Conservation (phyloP, 2,113 vertebrate species). For the Labeo catla region DNA sequence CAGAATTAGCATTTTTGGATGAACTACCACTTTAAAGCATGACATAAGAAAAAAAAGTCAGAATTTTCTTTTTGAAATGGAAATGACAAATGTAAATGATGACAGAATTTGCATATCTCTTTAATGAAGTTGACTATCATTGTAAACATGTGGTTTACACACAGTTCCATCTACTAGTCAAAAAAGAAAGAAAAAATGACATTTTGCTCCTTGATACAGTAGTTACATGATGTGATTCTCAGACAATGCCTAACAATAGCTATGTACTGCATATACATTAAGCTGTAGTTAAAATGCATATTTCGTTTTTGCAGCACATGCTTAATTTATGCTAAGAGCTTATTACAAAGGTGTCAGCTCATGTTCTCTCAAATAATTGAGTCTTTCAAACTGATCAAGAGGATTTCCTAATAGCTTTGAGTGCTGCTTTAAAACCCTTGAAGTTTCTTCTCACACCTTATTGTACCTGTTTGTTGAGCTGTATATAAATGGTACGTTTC, state of each 20-base stretch:
- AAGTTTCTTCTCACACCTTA: not conserved
- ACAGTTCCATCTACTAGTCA: not conserved
- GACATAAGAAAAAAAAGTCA: not conserved
- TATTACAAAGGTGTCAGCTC: not conserved
- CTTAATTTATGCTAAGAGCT: not conserved
- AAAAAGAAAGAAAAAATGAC: too few relatives aligned
- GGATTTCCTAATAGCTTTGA: slow-evolving; percentile 31
- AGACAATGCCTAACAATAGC: not conserved
- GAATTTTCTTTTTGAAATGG: too few relatives aligned
- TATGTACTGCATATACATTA: not conserved
- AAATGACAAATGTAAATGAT: not conserved
- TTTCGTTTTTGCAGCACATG: not conserved
- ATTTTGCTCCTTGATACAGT: not conserved
- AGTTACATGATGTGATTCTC: not conserved
- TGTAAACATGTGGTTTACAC: not conserved
- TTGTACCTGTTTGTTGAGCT: slow-evolving; percentile 17
- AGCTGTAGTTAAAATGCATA: not conserved
- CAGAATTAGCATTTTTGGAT: not conserved
- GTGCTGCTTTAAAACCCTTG: slow-evolving; percentile 23
- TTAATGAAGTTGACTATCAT: not conserved
- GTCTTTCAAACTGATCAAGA: slow-evolving; percentile 35
- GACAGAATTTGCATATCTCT: not conserved
- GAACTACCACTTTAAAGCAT: not conserved
- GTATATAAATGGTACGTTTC: slow-evolving; percentile 3
- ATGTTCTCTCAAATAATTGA: slow-evolving; percentile 25